Base-by-base conservation (phyloP, 2,888 invertebrate genomes). In the Rhyacophila evoluta region DNA sequence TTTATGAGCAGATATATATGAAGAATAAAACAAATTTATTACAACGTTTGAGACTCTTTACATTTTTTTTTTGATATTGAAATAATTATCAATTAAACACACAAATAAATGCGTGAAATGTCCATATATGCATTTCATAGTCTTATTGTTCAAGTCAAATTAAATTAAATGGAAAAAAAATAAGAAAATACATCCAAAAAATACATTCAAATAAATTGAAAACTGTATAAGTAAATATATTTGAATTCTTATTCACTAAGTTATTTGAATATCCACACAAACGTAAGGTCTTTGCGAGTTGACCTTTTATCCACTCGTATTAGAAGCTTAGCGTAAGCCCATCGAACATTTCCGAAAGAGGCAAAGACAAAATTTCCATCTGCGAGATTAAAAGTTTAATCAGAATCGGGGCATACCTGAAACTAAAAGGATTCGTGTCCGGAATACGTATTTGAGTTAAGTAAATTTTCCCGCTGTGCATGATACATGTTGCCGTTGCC, bases 331-430 rank as follows among this genome's bases (percentile, higher is more conserved):
- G 28, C 27, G 33, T 28, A 29, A 72, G 19, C 72, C 37, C 37
- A 29, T 37, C 28, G 72, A 36, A 25, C 72, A 36, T 37, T 36
- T 25, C 19, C 72, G 72, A 36, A 25, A 41, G 15, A n/a, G 38
- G 36, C 41, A 73, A 38, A 41, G 72, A 27, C 39, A 39, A 67
- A 28, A 75, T 68, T 75, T 75, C 39, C 38, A 70, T 72, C 71
- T 71, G 55, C 69, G 41, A 70, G 77, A 80, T 77, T 41, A 80
- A 74, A 80, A 80, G 41, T 80, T 80, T 77, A 77, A 77, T 80
- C 77, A 80, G 73, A 70, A 37, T 73, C 28, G 38, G 36, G 28
- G 55, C 72, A 41, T 74, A 71, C 77, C 79, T 77, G 79, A 41
- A 41, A 71, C 77, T 70, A 41, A 73, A 68, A 72, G 70, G 79